Conservation (phyloP, 2,113 vertebrate species). For the Madoqua kirkii region DNA sequence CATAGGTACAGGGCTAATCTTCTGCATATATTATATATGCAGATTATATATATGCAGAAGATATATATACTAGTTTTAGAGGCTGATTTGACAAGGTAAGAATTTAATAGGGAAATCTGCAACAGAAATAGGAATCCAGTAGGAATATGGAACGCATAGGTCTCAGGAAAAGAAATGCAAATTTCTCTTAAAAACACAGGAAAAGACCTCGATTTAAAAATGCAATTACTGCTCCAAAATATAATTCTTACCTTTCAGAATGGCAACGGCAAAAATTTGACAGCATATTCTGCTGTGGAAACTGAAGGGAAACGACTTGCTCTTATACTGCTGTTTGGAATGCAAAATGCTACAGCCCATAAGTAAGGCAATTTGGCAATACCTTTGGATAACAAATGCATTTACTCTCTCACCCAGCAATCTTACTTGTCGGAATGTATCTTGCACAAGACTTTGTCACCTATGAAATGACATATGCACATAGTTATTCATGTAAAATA, state of each 20-base stretch:
- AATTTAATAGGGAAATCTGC: neutral
- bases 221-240: neutral
- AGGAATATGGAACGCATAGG: neutral
- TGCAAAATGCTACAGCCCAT: neutral
- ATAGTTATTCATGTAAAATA: neutral
- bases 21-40: neutral
- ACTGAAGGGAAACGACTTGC: neutral
- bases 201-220: neutral
- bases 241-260: neutral
- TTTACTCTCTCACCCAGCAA: neutral
- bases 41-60: neutral
- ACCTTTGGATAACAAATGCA: neutral
- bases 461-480: neutral
- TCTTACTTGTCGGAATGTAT: neutral
- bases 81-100: neutral
- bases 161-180: neutral
- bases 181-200: neutral
- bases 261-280: neutral
- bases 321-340: neutral
- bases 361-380: neutral
- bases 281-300: neutral
- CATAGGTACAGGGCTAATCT: neutral
- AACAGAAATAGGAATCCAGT: neutral
- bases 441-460: neutral
- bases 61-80: neutral